phyloP scores from a whole-genome alignment of 2,888 invertebrate genomes.

The Cryptophagus acutangulus region DNA sequence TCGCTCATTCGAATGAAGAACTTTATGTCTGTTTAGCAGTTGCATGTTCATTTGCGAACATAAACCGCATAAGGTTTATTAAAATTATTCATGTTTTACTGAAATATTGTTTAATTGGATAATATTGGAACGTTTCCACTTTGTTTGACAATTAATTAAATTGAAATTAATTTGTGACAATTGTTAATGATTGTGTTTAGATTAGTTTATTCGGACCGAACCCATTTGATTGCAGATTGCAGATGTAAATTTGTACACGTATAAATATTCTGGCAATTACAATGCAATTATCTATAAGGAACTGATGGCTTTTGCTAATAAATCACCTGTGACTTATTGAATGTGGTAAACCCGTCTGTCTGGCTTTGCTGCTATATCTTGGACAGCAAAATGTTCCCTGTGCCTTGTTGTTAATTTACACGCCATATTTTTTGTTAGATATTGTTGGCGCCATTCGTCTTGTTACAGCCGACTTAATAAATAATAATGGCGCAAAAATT shows the following conservation, averaged over 20 bases:
- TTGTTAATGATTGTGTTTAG: not conserved
- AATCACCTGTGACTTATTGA: slow-evolving; percentile 4
- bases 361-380: not conserved
- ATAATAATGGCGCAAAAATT: not conserved
- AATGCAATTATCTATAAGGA: slow-evolving; percentile 3
- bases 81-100: too few species aligned
- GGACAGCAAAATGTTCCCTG: not conserved
- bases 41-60: too few species aligned
- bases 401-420: slow-evolving; percentile 4
- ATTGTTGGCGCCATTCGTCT: slow-evolving; percentile 6
- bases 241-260: too few species aligned
- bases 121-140: too few species aligned
- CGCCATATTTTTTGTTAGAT: slow-evolving; percentile 5
- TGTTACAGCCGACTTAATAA: slow-evolving; percentile 2
- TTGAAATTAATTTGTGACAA: too few species aligned
- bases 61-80: too few species aligned
- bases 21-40: too few species aligned
- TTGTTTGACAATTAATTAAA: too few species aligned
- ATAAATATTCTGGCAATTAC: not conserved
- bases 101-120: too few species aligned
- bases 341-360: slow-evolving; percentile 4
- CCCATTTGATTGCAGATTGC: not conserved
- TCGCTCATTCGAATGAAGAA: too few species aligned
- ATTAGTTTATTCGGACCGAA: not conserved
- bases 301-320: slow-evolving; percentile 4